Evolutionary conservation across 2,888 invertebrate species (phyloP).

Genomic region (Nemapogon koenigi): DNA sequence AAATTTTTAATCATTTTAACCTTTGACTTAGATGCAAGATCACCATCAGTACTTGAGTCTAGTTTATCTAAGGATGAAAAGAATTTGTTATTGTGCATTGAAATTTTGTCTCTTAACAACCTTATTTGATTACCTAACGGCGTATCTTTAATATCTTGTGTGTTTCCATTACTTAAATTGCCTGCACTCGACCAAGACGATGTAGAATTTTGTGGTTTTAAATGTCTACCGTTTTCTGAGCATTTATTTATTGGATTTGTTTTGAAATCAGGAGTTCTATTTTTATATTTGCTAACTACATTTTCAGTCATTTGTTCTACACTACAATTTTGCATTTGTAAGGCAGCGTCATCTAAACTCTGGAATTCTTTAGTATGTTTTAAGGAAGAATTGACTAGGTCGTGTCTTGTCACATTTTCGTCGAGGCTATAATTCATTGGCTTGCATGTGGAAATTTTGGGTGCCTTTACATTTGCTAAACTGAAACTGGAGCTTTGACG

Average conservation of each 20-base stretch:
- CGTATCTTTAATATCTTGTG: conserved; percentile 33
- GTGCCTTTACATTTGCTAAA: conserved; percentile 64
- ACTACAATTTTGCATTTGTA: conserved; percentile 35
- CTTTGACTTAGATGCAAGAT: conserved; percentile 37
- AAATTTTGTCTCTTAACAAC: conserved; percentile 45
- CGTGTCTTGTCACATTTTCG: conserved; percentile 65
- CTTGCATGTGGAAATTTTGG: conserved; percentile 61
- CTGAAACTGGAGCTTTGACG: conserved; percentile 85
- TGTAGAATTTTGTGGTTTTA: conserved; percentile 18
- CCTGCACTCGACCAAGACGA: conserved; percentile 37
- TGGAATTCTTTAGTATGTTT: conserved; percentile 69
- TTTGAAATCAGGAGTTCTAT: conserved; percentile 1
- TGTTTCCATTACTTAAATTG: conserved; percentile 41
- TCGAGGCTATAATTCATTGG: conserved; percentile 79
- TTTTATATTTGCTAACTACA: background rate
- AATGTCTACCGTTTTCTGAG: conserved; percentile 8
- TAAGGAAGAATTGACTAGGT: conserved; percentile 37
- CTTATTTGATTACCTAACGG: conserved; percentile 51
- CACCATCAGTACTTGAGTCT: conserved; percentile 42
- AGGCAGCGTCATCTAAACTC: conserved; percentile 70
- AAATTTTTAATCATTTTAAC: conserved; percentile 76
- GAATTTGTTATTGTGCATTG: conserved; percentile 53
- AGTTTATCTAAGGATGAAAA: conserved; percentile 67
- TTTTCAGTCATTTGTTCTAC: conserved; percentile 47
- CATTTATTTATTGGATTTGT: conserved; percentile 26